Evolutionary conservation across 2,888 invertebrate species (phyloP), one percentile per base, ranked within the genome.

Genomic region (Nomada lathburiana): DNA sequence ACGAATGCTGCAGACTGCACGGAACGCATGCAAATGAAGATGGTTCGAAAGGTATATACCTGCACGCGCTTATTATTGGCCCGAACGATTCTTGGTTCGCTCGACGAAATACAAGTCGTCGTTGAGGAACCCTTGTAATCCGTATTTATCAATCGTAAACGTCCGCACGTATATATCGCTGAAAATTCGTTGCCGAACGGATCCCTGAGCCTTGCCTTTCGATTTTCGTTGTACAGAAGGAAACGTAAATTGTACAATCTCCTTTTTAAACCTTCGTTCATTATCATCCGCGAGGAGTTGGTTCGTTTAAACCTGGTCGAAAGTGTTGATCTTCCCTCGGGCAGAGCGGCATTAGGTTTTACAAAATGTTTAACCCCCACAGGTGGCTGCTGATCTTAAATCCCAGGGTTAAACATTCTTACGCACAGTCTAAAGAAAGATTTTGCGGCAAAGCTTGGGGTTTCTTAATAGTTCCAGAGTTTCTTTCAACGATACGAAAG

Each of bases 131-230:
- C 26, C 16, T 5, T 3, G 23, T 63, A 67, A 82, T 74, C 75
- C 62, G 44, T 62, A 50, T 75, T 80, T 80, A 82, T 65, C 70
- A 80, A 52, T 63, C 82, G 67, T 68, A 75, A 82, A 71, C 36
- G 67, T 63, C 55, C 18, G 16, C 18, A 18, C 18, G 52, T 18
- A 3, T n/a, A 36, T 53, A 42, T 26, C n/a, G 44, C n/a, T n/a
- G 18, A 50, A 71, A 55, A 7, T 23, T 36, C 10, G 16, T n/a
- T 3, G 16, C 26, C 3, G 13, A 26, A 18, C 13, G 36, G 16
- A 4, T 47, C 9, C 50, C 0, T 10, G 1, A n/a, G 16, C 23
- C 26, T 55, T 5, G 36, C 36, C 13, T 36, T 69, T 29, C 13
- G 16, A 23, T n/a, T 18, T 55, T 13, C 26, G 60, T 20, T 2